A percentile compares a stretch with the other conserved stretches of the same genome.
These are phyloP conservation scores for Lissocephala sabroskyi DNA, from an alignment of 2,888 invertebrate genomes.

Conservation along the genomic window DNA sequence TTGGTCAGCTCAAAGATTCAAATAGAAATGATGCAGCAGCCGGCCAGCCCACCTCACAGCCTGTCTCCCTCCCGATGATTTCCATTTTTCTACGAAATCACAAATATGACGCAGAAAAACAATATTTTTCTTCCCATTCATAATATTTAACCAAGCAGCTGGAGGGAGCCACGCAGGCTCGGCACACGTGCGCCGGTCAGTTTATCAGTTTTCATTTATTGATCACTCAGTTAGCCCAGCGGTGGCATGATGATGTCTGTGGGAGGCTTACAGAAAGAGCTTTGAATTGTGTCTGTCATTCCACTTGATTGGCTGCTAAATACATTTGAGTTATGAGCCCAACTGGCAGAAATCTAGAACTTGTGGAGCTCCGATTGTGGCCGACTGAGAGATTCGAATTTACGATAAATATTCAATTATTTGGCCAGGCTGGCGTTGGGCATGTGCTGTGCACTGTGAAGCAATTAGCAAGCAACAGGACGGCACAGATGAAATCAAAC, in stretches of 20 bases:
- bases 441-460: no score
- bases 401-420: constrained; percentile 37
- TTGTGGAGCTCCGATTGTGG: constrained; percentile 21
- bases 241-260: background rate
- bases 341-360: no score
- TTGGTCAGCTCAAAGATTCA: no score
- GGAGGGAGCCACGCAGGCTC: background rate
- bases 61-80: no score
- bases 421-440: no score
- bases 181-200: constrained; percentile 24
- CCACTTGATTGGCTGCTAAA: constrained; percentile 51
- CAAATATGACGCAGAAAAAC: background rate
- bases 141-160: background rate
- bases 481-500: no score
- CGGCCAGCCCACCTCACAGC: no score
- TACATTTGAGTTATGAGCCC: constrained; percentile 44
- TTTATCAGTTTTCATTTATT: constrained; percentile 52
- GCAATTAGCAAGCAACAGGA: no score
- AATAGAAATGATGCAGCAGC: no score
- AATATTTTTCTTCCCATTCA: no score
- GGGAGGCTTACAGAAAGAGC: background rate
- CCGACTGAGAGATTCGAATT: constrained; percentile 29
- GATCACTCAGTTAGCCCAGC: constrained; percentile 32
- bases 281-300: constrained; percentile 47
- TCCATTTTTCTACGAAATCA: background rate